Percentiles rank a stretch among this genome's conserved stretches.
phyloP scores from a whole-genome alignment of 2,888 invertebrate genomes.

The Netelia inedita region DNA sequence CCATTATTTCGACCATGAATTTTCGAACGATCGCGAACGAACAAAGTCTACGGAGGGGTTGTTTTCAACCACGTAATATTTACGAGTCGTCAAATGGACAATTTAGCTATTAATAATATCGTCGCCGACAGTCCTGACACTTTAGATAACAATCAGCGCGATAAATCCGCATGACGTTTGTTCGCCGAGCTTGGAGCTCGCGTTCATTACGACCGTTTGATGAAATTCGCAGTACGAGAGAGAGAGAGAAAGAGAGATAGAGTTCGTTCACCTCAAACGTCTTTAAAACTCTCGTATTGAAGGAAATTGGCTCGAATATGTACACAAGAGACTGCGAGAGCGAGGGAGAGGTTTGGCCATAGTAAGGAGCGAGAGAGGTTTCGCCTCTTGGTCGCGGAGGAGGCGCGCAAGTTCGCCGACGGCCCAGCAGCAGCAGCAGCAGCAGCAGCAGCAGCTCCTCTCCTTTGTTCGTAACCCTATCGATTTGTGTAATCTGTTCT shows the following conservation, averaged over 20 bases:
- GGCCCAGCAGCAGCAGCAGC: constrained; percentile 59
- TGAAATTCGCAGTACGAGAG: constrained; percentile 36
- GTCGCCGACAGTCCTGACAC: constrained; percentile 20
- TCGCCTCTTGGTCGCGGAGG: constrained; percentile 58
- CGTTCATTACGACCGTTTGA: constrained; percentile 49
- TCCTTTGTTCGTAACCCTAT: constrained; percentile 82
- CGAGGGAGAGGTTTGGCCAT: background rate
- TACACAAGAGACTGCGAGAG: constrained; percentile 22
- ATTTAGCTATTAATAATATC: constrained; percentile 23
- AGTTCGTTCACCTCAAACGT: constrained; percentile 52
- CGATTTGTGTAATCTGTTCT: constrained; percentile 84
- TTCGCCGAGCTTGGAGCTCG: constrained; percentile 53
- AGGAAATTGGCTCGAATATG: constrained; percentile 55
- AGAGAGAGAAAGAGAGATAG: background rate
- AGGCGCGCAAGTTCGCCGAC: constrained; percentile 64
- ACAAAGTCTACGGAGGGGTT: too few relatives aligned
- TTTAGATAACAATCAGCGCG: constrained; percentile 15
- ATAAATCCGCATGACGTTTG: constrained; percentile 58
- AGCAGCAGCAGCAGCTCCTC: constrained; percentile 65
- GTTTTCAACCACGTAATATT: too few relatives aligned
- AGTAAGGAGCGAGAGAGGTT: constrained; percentile 24
- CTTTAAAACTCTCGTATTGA: constrained; percentile 46
- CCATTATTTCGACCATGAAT: background rate
- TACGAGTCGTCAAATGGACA: too few relatives aligned
- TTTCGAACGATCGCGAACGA: background rate